Conservation (phyloP, 2,113 vertebrate genomes). For the Dicaeum eximium region DNA sequence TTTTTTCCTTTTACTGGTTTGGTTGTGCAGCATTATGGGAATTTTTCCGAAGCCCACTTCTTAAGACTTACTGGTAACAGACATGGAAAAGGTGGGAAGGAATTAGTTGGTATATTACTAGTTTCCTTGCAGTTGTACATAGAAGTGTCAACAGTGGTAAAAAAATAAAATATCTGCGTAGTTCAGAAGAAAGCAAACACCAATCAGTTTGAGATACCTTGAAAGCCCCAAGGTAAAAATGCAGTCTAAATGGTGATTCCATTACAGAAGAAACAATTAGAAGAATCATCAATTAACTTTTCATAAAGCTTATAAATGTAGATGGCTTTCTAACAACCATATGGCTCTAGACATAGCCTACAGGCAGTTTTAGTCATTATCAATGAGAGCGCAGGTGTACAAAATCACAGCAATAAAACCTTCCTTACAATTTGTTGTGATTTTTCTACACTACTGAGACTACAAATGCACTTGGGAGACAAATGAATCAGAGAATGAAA, state of each 20-base stretch:
- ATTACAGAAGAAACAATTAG: neutral
- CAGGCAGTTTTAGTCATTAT: slow-evolving; percentile 17
- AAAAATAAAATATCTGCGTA: slow-evolving; percentile 23
- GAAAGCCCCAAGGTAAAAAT: slow-evolving; percentile 13
- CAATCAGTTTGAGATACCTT: neutral
- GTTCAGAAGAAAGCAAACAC: slow-evolving; percentile 10
- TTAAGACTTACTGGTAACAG: slow-evolving; percentile 25
- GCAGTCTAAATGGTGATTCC: neutral
- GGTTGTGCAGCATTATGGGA: slow-evolving; percentile 37
- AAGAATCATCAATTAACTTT: slow-evolving; percentile 33
- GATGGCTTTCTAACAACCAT: neutral
- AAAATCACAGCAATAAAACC: neutral
- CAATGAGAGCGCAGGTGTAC: slow-evolving; percentile 22
- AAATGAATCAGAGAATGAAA: slow-evolving; percentile 52
- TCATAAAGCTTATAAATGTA: slow-evolving; percentile 8
- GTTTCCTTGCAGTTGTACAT: slow-evolving; percentile 20
- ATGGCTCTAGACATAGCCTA: neutral
- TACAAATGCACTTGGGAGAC: slow-evolving; percentile 35
- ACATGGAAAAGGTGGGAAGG: neutral
- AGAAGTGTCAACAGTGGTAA: slow-evolving; percentile 22
- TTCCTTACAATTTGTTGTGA: slow-evolving; percentile 25
- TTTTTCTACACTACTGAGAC: slow-evolving; percentile 32
- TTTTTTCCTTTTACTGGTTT: slow-evolving; percentile 18
- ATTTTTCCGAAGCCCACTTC: slow-evolving; percentile 40
- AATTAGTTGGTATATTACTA: neutral